A percentile compares a stretch with the other conserved stretches of the same genome.
Conservation (phyloP, 2,797 vertebrate species). For the Ataeniobius toweri region DNA sequence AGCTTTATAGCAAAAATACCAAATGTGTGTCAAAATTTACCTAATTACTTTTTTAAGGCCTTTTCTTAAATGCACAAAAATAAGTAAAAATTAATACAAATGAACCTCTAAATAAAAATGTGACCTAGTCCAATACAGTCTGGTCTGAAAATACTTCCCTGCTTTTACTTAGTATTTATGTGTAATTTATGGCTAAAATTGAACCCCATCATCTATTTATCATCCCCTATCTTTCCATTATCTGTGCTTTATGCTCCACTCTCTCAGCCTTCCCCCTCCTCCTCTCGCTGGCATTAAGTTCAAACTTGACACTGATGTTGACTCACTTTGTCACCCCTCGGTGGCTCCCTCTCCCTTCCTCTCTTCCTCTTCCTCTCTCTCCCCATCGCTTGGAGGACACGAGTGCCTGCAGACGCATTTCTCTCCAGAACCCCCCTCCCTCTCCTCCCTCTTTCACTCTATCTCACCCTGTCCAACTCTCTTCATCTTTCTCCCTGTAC, state of each 20-base stretch:
- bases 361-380: constrained; percentile 48
- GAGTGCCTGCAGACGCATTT: constrained; percentile 82
- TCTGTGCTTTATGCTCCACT: constrained; percentile 74
- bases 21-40: neutral
- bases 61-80: neutral
- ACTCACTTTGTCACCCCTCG: constrained; percentile 84
- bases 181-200: constrained; percentile 62
- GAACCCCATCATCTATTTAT: constrained; percentile 71
- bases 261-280: constrained; percentile 75
- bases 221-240: constrained; percentile 75
- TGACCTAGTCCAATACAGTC: constrained; percentile 12
- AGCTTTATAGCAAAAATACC: neutral
- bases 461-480: constrained; percentile 76
- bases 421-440: constrained; percentile 69
- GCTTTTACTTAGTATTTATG: constrained; percentile 37
- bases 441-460: constrained; percentile 65
- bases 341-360: constrained; percentile 69
- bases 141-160: constrained; percentile 20
- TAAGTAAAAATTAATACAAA: neutral
- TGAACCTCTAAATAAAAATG: constrained; percentile 1
- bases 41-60: neutral
- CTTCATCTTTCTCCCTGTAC: constrained; percentile 69
- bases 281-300: constrained; percentile 84
- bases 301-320: constrained; percentile 87
- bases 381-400: constrained; percentile 79